phyloP scores from a whole-genome alignment of 2,113 vertebrate genomes.

The Coptodon rendalli region DNA sequence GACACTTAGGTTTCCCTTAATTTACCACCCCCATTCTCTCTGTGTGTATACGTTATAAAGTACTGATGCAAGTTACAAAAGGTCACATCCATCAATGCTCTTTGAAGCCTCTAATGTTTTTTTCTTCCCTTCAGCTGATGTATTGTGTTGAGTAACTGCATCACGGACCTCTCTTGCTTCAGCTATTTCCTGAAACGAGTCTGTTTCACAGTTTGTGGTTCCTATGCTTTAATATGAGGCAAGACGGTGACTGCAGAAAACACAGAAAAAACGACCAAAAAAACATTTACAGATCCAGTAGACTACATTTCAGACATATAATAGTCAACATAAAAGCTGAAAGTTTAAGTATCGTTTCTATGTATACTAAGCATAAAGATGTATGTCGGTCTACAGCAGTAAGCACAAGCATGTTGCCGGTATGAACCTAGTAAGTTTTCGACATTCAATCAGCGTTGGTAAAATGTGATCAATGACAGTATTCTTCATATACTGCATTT shows the following conservation, averaged over 20 bases:
- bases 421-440: background rate
- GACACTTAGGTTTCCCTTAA: background rate
- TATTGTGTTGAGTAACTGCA: background rate
- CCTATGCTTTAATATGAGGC: background rate
- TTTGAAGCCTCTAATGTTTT: background rate
- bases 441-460: background rate
- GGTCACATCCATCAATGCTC: background rate
- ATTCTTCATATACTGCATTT: background rate
- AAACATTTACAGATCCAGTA: rapidly evolving
- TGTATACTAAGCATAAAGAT: background rate
- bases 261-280: background rate
- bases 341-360: background rate
- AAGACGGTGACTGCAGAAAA: background rate
- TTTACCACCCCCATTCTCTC: background rate
- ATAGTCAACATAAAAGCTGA: background rate
- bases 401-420: background rate
- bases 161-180: background rate
- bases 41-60: background rate
- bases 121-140: background rate
- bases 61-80: background rate
- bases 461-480: rapidly evolving
- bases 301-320: background rate
- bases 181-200: slow-evolving; percentile 34
- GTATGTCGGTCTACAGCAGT: background rate
- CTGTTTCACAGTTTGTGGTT: background rate